Evolutionary conservation across 2,797 vertebrate genomes (phyloP).

Genomic region (Pangasius krempfi): DNA sequence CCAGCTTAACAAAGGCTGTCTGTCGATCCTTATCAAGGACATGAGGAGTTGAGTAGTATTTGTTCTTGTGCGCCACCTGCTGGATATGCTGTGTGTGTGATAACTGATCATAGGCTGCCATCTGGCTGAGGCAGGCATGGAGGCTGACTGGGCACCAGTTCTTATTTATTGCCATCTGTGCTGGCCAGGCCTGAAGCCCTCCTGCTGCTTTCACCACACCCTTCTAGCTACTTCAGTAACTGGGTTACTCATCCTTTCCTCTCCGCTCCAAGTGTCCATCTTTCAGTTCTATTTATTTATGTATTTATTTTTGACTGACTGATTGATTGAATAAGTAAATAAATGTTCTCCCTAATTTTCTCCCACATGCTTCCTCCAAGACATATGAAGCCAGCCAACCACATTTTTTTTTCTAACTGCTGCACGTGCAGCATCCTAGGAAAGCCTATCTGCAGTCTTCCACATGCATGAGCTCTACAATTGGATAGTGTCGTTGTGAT

Average conservation of each 20-base stretch:
- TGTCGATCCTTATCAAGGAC: conserved; percentile 24
- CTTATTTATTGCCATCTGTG: conserved; percentile 68
- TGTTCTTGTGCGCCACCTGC: conserved; percentile 47
- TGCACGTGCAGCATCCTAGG: neutral
- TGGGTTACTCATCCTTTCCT: conserved; percentile 13
- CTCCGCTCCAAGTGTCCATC: neutral
- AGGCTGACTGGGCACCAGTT: conserved; percentile 56
- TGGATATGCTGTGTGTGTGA: conserved; percentile 48
- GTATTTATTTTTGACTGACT: neutral
- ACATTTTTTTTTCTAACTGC: neutral
- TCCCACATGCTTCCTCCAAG: neutral
- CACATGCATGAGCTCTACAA: neutral
- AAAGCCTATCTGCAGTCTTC: neutral
- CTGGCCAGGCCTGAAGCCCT: conserved; percentile 24
- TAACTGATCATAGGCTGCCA: conserved; percentile 54
- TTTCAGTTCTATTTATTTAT: neutral
- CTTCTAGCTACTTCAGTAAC: conserved; percentile 3
- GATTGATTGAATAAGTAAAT: too few relatives aligned
- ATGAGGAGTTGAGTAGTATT: neutral
- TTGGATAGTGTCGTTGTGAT: neutral
- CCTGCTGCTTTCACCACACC: conserved; percentile 11
- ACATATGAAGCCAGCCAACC: neutral
- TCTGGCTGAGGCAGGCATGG: conserved; percentile 64
- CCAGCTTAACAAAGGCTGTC: conserved; percentile 3
- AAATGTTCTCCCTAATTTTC: neutral